A percentile compares a stretch with the other conserved stretches of the same genome.
phyloP scores from a whole-genome alignment of 2,888 invertebrate genomes.

The Sinohyriopsis cumingii region DNA sequence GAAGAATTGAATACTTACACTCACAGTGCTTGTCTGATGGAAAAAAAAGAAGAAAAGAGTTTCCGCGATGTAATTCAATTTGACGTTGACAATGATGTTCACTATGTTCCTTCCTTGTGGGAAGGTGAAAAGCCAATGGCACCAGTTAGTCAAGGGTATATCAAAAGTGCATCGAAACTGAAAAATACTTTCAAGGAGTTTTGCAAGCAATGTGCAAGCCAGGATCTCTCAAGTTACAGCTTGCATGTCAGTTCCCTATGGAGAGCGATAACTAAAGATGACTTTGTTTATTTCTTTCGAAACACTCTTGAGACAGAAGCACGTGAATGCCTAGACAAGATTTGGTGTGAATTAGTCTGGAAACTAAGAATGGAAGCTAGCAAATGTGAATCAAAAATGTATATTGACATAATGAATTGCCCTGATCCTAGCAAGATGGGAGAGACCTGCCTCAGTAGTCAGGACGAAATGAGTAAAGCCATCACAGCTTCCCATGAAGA shows the following conservation, averaged over 20 bases:
- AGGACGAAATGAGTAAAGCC: too few relatives aligned
- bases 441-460: too few relatives aligned
- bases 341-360: neutral
- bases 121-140: conserved; percentile 17
- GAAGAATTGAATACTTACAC: too few relatives aligned
- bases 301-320: conserved; percentile 13
- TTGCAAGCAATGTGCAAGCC: neutral
- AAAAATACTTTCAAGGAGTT: neutral
- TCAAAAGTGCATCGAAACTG: neutral
- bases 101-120: conserved; percentile 11
- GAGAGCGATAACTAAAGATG: conserved; percentile 5
- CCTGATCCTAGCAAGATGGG: too few relatives aligned
- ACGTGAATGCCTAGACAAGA: conserved; percentile 1
- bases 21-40: conserved; percentile 3
- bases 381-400: too few relatives aligned
- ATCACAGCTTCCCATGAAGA: too few relatives aligned
- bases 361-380: neutral
- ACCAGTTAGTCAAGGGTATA: conserved; percentile 9
- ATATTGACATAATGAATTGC: too few relatives aligned
- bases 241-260: neutral
- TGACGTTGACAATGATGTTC: conserved; percentile 2
- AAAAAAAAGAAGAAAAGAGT: neutral
- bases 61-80: conserved; percentile 13
- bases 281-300: conserved; percentile 9
- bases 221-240: neutral